A percentile compares a stretch with the other conserved stretches of the same genome.
Evolutionary conservation across 2,113 vertebrate genomes (phyloP).

Genomic region (Passer domesticus): DNA sequence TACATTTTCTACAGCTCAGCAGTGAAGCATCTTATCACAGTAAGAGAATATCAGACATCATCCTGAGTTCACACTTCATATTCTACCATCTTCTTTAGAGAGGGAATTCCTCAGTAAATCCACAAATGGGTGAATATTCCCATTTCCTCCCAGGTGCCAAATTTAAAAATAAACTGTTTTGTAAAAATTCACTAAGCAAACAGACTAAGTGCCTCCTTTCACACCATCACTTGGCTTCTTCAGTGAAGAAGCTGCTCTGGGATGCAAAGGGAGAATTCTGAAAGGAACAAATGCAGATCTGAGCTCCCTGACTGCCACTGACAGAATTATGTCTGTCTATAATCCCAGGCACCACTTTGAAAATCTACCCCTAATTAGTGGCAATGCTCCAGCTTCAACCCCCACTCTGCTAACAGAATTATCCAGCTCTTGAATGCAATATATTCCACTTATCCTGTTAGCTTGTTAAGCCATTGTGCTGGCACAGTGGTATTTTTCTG

Average conservation of each 20-base stretch:
- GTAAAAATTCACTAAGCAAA: not conserved
- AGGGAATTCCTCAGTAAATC: not conserved
- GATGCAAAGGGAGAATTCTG: not conserved
- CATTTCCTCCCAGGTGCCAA: not conserved
- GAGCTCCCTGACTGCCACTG: not conserved
- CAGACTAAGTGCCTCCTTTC: not conserved
- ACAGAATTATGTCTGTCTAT: not conserved
- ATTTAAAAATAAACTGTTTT: not conserved
- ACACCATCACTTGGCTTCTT: not conserved
- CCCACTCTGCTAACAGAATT: slow-evolving; percentile 17
- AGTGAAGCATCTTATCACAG: not conserved
- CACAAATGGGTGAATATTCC: not conserved
- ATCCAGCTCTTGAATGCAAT: slow-evolving; percentile 13
- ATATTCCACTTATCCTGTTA: slow-evolving; percentile 35
- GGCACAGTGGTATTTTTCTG: not conserved
- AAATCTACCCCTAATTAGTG: slow-evolving; percentile 30
- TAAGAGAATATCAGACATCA: not conserved
- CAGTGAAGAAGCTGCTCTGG: not conserved
- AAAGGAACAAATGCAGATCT: not conserved
- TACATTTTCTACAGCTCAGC: not conserved
- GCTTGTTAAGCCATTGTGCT: not conserved
- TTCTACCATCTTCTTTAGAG: not conserved
- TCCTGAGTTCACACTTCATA: not conserved
- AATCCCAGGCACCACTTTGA: slow-evolving; percentile 11
- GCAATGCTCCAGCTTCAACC: not conserved